Base-by-base conservation (phyloP, 2,113 vertebrate genomes). In the Catharus fuscescens region DNA sequence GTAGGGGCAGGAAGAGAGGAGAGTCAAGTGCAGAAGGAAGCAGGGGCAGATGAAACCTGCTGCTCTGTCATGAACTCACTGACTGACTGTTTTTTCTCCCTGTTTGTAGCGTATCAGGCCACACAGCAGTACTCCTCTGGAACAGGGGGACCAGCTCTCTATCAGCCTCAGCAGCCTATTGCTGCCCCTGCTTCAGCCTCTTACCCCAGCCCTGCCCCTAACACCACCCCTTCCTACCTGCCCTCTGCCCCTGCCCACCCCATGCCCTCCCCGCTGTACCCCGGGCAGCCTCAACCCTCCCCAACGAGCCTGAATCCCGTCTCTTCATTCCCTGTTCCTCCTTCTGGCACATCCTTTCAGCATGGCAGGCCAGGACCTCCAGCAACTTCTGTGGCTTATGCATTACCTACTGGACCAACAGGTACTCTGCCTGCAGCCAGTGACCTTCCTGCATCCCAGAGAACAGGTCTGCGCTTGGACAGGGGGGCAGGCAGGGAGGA, bases 331-430 rank as follows among this genome's bases (percentile, higher is more conserved):
- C 97, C 97, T 60, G 97, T 97, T 90, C 96, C 98, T 95, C 96
- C 97, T 95, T 91, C 98, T 70, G 98, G 98, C 96, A 93, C 97
- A 15, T 98, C 98, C 97, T 99, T 99, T 97, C 99, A 99, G 98
- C 99, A 99, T 97, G 98, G 98, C 86, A 98, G 99, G 74, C 99
- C 98, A 34, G 99, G 99, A 97, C 99, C 97, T 98, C 98, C 99
- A 94, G 98, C 98, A 66, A 97, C 98, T 31, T 98, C 98, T 96
- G 86, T 97, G 89, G 97, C 97, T 97, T 98, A 98, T 94, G 96
- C 98, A 38, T 98, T 98, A 67, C 98, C 98, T 97, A 88, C 98
- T 83, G 98, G 99, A 99, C 95, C 98, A 97, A 98, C 99, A 99
- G 99, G 99, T 99, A 99, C 98, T 98, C 98, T 98, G 97, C 97